Evolutionary conservation across 2,888 invertebrate species (phyloP).

Genomic region (Ormyrus rosae): DNA sequence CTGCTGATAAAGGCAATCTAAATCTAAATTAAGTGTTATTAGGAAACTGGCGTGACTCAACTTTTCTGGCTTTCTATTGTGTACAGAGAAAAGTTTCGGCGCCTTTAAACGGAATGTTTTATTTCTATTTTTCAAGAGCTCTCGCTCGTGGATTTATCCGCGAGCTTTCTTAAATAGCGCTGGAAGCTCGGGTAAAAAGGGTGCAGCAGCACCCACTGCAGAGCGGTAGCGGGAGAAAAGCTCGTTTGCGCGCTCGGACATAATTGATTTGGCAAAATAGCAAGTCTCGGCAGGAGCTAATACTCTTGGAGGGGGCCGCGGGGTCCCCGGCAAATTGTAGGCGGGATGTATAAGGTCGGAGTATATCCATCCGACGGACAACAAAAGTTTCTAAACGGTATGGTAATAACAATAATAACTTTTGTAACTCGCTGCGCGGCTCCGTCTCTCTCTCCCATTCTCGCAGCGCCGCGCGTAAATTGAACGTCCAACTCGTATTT

Average conservation of each 20-base stretch:
- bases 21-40: constrained; percentile 32
- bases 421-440: constrained; percentile 68
- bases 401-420: constrained; percentile 75
- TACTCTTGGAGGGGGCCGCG: constrained; percentile 10
- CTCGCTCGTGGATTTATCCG: not conserved
- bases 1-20: constrained; percentile 5
- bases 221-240: not conserved
- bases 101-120: not conserved
- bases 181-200: too few relatives aligned
- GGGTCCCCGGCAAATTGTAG: not conserved
- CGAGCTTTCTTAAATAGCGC: not conserved
- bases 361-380: constrained; percentile 68
- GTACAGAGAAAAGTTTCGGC: not conserved
- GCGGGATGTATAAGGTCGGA: constrained; percentile 11
- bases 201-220: not conserved
- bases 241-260: constrained; percentile 1
- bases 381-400: constrained; percentile 75
- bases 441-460: not conserved
- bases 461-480: constrained; percentile 71
- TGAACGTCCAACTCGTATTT: constrained; percentile 75
- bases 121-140: not conserved
- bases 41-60: constrained; percentile 31
- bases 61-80: constrained; percentile 8
- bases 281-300: constrained; percentile 6
- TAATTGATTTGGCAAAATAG: constrained; percentile 50